Conservation (phyloP, 2,797 vertebrate species). For the Tokudaia muenninki region DNA sequence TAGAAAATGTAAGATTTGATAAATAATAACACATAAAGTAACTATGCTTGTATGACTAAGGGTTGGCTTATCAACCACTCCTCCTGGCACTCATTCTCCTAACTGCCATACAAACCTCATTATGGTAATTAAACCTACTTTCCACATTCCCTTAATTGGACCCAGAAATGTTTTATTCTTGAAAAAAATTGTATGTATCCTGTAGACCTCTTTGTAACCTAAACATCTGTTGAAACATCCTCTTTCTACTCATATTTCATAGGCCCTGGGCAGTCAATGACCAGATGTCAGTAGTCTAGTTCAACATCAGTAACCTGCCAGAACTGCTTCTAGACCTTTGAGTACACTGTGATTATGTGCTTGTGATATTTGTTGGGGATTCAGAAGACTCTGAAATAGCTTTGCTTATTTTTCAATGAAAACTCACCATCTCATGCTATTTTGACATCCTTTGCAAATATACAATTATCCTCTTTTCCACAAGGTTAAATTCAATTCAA, state of each 20-base stretch:
- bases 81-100: not conserved
- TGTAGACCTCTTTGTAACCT: not conserved
- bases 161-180: not conserved
- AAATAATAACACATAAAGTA: not conserved
- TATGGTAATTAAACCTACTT: not conserved
- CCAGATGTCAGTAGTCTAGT: not conserved
- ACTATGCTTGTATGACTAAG: not conserved
- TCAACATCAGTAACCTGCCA: not conserved
- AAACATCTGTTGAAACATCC: not conserved
- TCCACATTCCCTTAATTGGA: not conserved
- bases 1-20: not conserved
- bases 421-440: slow-evolving; percentile 53
- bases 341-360: not conserved
- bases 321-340: not conserved
- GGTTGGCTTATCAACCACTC: not conserved
- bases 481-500: slow-evolving; percentile 75
- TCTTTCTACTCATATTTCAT: slow-evolving; percentile 12
- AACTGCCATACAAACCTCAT: not conserved
- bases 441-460: slow-evolving; percentile 73
- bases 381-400: not conserved
- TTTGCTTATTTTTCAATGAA: slow-evolving; percentile 68
- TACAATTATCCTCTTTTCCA: slow-evolving; percentile 64
- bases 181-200: not conserved
- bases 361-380: not conserved
- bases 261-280: not conserved